These are phyloP conservation scores for Octopus sinensis DNA, from an alignment of 1,140 invertebrate species.

Conservation along the genomic window DNA sequence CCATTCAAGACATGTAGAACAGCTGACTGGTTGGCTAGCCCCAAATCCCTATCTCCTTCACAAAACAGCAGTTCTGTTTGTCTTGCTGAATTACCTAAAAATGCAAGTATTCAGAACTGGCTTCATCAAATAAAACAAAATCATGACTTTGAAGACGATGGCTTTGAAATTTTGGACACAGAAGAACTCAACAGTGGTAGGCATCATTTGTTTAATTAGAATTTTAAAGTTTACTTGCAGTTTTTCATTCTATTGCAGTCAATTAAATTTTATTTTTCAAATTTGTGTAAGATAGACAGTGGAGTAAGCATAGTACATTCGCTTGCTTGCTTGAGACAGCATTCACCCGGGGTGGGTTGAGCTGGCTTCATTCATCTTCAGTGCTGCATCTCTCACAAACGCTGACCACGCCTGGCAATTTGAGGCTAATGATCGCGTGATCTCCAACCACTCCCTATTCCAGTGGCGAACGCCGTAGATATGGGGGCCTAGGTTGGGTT, in stretches of 20 bases:
- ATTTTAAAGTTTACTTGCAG: background rate
- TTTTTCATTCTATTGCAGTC: background rate
- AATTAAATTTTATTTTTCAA: background rate
- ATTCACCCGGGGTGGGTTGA: too few relatives aligned
- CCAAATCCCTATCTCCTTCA: background rate
- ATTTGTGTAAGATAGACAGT: too few relatives aligned
- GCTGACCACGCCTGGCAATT: too few relatives aligned
- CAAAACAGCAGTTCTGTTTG: constrained; percentile 8
- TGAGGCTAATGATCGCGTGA: too few relatives aligned
- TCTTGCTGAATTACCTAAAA: constrained; percentile 4
- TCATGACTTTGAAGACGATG: constrained; percentile 40
- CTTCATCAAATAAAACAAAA: constrained; percentile 42
- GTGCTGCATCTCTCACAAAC: too few relatives aligned
- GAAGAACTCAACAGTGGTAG: constrained; percentile 17
- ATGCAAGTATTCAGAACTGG: constrained; percentile 43
- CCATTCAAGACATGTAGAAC: constrained; percentile 22
- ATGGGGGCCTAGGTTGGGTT: too few relatives aligned
- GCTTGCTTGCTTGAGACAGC: too few relatives aligned
- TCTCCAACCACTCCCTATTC: too few relatives aligned
- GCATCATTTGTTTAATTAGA: background rate
- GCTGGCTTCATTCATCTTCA: too few relatives aligned
- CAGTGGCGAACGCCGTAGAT: too few relatives aligned
- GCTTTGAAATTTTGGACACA: constrained; percentile 45
- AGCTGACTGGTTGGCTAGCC: constrained; percentile 24
- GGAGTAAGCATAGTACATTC: too few relatives aligned